These are phyloP conservation scores for Drosophila simulans DNA, from an alignment of 1,140 invertebrate genomes.

Conservation along the genomic window DNA sequence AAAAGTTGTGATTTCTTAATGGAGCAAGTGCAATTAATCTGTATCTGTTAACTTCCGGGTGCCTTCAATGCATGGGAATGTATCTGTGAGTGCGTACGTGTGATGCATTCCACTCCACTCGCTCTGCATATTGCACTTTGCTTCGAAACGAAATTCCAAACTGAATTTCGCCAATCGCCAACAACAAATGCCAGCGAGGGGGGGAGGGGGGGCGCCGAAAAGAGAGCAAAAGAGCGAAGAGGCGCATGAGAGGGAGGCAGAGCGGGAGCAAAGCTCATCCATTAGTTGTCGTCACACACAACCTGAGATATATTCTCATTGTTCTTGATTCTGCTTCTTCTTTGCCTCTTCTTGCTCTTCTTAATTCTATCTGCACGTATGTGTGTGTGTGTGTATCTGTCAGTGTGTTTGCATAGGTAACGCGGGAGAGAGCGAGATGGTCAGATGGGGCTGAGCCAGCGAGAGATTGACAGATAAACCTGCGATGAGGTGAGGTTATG, in stretches of 20 bases:
- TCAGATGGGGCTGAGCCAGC: constrained; percentile 9
- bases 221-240: constrained; percentile 14
- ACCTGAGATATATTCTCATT: constrained; percentile 44
- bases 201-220: not conserved
- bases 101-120: constrained; percentile 2
- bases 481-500: constrained; percentile 41
- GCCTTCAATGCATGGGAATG: not conserved
- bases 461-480: constrained; percentile 53
- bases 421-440: constrained; percentile 20
- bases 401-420: constrained; percentile 57
- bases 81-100: not conserved
- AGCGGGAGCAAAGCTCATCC: constrained; percentile 44
- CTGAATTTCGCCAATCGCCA: constrained; percentile 34
- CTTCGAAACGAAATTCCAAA: constrained; percentile 23
- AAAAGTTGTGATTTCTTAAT: not conserved
- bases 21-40: constrained; percentile 1
- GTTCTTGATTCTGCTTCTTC: constrained; percentile 31
- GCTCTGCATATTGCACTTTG: constrained; percentile 28
- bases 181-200: constrained; percentile 14
- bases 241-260: constrained; percentile 22
- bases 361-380: constrained; percentile 44
- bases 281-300: constrained; percentile 45
- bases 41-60: not conserved
- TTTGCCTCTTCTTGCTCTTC: constrained; percentile 23
- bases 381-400: constrained; percentile 55